Evolutionary conservation across 30 jellyfish, hydroid and myxozoan genomes (phyloP), one percentile per base, ranked within the genome.

Genomic region (Euphysa ruthae): DNA sequence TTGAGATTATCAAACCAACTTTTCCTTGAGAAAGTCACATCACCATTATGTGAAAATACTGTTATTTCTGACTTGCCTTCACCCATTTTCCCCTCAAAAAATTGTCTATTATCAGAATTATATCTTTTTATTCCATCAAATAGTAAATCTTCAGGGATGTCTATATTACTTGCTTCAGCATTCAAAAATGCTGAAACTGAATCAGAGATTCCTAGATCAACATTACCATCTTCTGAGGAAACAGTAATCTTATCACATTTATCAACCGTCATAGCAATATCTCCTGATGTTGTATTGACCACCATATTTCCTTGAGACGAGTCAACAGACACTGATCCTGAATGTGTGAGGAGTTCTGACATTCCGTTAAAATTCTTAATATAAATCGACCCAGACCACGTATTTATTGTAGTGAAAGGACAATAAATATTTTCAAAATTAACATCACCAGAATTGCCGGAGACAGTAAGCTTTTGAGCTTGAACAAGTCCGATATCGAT

Each of bases 31-130:
- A 68, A 50, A 38, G 55, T 22, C 8, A 68, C 24, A 46, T 6
- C 7, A 1, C 80, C 80, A 22, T 49, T 30, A n/a, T 63, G 35
- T 30, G 77, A 63, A 42, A 32, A 25, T 26, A 63, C 61, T 6
- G 42, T 6, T 6, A 63, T 16, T 4, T 43, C 42, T 7, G 77
- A 63, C 22, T 30, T 31, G 13, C 61, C 74, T 28, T 68, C 75
- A 8, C 80, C 80, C n/a, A 68, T 26, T 29, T 68, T 68, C 15
- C 80, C 80, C 49, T 68, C 80, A 68, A 68, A 68, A 49, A 43
- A 42, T n/a, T 68, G 55, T 31, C 1, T 29, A 21, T 58, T 69
- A 68, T 22, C 49, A 7, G 77, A 68, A 7, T 19, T 24, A 1
- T 68, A 23, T 49, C 44, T 22, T 69, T 68, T 68, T 46, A 68